Evolutionary conservation across 2,113 vertebrate species (phyloP).

Genomic region (Shinisaurus crocodilurus): DNA sequence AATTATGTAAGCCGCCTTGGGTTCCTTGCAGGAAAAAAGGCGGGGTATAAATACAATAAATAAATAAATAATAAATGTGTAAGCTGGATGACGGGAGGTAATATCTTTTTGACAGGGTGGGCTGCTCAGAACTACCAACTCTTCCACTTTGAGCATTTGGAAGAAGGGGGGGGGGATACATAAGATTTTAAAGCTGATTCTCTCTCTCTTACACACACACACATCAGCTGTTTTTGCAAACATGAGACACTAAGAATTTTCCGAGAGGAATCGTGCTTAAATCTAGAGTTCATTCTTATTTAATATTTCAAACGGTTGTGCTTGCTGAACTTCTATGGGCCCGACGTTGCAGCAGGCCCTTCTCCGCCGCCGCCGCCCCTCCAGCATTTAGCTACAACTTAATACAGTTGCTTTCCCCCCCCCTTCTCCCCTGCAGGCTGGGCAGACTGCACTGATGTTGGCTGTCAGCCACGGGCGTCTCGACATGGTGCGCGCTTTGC

Average conservation of each 20-base stretch:
- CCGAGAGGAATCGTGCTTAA: not conserved
- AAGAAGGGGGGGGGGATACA: not conserved
- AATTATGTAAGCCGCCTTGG: no score
- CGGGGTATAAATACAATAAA: no score
- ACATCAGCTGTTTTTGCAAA: not conserved
- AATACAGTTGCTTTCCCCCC: not conserved
- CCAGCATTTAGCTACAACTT: not conserved
- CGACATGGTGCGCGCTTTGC: conserved; percentile 88
- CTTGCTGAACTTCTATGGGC: not conserved
- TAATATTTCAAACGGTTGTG: not conserved
- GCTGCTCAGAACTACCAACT: not conserved
- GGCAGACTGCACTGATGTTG: conserved; percentile 92
- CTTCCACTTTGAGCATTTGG: not conserved
- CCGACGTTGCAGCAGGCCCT: not conserved
- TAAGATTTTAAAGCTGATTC: not conserved
- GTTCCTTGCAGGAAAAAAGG: no score
- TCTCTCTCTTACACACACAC: no score
- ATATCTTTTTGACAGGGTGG: not conserved
- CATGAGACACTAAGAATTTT: not conserved
- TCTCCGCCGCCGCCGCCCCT: not conserved
- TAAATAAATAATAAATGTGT: no score
- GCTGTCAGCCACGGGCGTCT: conserved; percentile 90
- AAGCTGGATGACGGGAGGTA: no score
- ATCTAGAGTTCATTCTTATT: not conserved
- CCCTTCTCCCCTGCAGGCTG: conserved; percentile 76